Evolutionary conservation across 2,888 invertebrate genomes (phyloP).

Genomic region (Busseola fusca): DNA sequence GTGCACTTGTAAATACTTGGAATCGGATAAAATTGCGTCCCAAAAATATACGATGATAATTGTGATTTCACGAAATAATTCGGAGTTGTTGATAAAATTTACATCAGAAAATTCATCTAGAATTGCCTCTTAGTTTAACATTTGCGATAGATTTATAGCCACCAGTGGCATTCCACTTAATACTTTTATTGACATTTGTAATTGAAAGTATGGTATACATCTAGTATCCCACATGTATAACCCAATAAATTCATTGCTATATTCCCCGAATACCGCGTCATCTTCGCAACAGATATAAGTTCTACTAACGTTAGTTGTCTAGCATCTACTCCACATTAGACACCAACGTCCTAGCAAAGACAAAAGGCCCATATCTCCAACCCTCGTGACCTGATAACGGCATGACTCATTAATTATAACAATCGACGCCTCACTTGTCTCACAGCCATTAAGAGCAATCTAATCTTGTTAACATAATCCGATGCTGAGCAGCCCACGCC

Average conservation of each 20-base stretch:
- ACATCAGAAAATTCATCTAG: neutral
- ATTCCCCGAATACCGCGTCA: neutral
- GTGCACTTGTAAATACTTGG: neutral
- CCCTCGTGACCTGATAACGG: slow-evolving; percentile 69
- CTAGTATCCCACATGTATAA: too few relatives aligned
- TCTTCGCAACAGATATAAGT: neutral
- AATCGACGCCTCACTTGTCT: slow-evolving; percentile 86
- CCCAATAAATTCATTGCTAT: too few relatives aligned
- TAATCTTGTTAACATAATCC: slow-evolving; percentile 86
- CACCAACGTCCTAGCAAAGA: slow-evolving; percentile 36
- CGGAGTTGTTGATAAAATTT: neutral
- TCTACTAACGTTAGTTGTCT: neutral
- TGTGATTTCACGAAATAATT: neutral
- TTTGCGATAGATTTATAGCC: neutral
- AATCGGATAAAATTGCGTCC: neutral
- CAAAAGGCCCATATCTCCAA: slow-evolving; percentile 53
- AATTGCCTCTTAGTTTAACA: neutral
- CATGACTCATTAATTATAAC: slow-evolving; percentile 85
- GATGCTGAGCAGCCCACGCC: slow-evolving; percentile 77
- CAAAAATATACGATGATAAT: neutral
- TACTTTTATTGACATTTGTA: neutral
- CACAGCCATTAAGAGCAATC: slow-evolving; percentile 87
- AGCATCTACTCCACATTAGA: slow-evolving; percentile 21
- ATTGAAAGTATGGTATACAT: neutral
- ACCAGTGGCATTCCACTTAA: neutral